Evolutionary conservation across 2,797 vertebrate species (phyloP).

Genomic region (Anniella stebbinsi): DNA sequence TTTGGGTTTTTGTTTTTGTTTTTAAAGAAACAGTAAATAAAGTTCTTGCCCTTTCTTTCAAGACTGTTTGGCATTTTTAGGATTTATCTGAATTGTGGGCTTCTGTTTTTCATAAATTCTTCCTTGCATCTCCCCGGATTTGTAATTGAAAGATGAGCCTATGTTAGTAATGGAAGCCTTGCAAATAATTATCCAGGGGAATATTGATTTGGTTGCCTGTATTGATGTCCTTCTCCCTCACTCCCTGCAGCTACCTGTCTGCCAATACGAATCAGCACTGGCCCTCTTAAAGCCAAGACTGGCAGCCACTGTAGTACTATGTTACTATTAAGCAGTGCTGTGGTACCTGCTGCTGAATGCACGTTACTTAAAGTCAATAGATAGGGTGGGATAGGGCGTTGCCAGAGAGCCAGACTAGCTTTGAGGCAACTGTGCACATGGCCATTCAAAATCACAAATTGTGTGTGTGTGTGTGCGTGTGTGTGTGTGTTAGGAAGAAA

Average conservation of each 20-base stretch:
- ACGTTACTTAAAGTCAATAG: not conserved
- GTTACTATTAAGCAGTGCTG: not conserved
- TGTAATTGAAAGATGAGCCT: not conserved
- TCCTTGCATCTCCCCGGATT: not conserved
- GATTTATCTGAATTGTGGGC: not conserved
- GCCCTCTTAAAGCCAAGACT: not conserved
- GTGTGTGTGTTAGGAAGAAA: too few species aligned
- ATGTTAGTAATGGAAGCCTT: not conserved
- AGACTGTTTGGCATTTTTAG: not conserved
- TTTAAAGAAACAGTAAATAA: not conserved
- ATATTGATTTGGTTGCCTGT: not conserved
- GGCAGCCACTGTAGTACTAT: not conserved
- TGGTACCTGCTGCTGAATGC: not conserved
- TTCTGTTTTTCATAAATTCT: not conserved
- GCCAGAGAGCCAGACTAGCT: too few species aligned
- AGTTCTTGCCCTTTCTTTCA: slow-evolving; percentile 8
- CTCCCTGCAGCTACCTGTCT: not conserved
- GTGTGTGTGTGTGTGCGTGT: too few species aligned
- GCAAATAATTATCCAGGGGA: not conserved
- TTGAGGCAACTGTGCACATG: not conserved
- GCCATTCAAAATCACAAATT: not conserved
- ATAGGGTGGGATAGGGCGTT: not conserved
- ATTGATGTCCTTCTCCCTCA: not conserved
- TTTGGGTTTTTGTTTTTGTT: not conserved
- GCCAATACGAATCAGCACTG: not conserved